Percentiles rank a stretch among this genome's conserved stretches.
phyloP scores from a whole-genome alignment of 2,888 invertebrate genomes.

The Chrysotoxum bicinctum region DNA sequence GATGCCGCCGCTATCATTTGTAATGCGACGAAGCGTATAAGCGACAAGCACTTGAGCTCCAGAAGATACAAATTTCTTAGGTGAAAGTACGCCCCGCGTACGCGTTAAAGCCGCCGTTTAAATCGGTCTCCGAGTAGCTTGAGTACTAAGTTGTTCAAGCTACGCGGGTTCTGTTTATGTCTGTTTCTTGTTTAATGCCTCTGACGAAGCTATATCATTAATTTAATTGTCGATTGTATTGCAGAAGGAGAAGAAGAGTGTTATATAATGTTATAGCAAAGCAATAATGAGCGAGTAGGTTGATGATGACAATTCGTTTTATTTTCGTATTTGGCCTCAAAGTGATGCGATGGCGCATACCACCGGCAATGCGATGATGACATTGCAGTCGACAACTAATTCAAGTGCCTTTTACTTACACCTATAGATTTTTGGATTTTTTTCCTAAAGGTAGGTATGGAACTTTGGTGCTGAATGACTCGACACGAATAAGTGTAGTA shows the following conservation, averaged over 20 bases:
- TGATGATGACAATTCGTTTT: slow-evolving; percentile 32
- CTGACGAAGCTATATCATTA: slow-evolving; percentile 47
- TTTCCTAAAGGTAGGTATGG: background rate
- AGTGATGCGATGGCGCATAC: slow-evolving; percentile 20
- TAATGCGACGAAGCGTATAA: slow-evolving; percentile 48
- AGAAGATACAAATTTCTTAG: slow-evolving; percentile 47
- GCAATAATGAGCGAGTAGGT: slow-evolving; percentile 12
- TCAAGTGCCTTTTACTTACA: slow-evolving; percentile 55
- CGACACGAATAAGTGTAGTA: background rate
- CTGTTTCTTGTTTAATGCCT: slow-evolving; percentile 22
- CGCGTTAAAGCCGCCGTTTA: slow-evolving; percentile 36
- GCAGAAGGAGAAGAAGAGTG: background rate
- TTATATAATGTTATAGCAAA: slow-evolving; percentile 45
- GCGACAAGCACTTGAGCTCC: slow-evolving; percentile 25
- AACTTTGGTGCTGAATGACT: background rate
- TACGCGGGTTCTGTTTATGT: slow-evolving; percentile 13
- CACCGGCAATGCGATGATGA: slow-evolving; percentile 28
- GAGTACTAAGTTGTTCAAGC: background rate
- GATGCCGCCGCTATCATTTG: slow-evolving; percentile 16
- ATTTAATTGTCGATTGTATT: slow-evolving; percentile 58
- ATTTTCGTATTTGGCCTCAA: background rate
- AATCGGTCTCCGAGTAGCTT: slow-evolving; percentile 16
- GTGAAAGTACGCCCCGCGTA: slow-evolving; percentile 67
- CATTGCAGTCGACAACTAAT: slow-evolving; percentile 45
- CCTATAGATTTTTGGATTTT: background rate